Evolutionary conservation across 2,888 invertebrate genomes (phyloP).

Genomic region (Yponomeuta plumbellus): DNA sequence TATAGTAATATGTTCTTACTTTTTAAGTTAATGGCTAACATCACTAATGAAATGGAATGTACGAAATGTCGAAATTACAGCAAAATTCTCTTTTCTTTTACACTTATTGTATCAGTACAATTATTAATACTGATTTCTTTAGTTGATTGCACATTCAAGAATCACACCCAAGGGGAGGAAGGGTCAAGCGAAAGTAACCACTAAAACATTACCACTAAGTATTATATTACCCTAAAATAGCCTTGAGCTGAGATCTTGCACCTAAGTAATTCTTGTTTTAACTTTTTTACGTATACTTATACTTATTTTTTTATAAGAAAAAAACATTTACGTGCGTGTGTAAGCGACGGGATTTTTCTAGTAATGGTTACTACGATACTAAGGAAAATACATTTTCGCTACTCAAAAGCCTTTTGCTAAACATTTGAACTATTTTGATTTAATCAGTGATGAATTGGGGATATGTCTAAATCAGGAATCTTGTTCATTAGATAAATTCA

Average conservation of each 20-base stretch:
- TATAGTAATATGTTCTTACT: no score
- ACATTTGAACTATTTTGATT: constrained; percentile 35
- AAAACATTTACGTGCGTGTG: constrained; percentile 13
- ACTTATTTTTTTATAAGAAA: constrained; percentile 10
- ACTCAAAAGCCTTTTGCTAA: constrained; percentile 25
- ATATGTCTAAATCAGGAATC: constrained; percentile 27
- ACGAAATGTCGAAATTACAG: constrained; percentile 12
- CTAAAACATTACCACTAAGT: constrained; percentile 46
- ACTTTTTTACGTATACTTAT: constrained; percentile 34
- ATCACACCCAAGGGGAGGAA: constrained; percentile 47
- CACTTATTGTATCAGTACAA: neutral
- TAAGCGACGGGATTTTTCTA: constrained; percentile 8
- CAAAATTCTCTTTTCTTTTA: neutral
- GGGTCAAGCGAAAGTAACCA: constrained; percentile 56
- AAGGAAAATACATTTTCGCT: constrained; percentile 5
- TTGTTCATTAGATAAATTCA: neutral
- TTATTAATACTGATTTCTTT: no score
- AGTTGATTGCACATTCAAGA: constrained; percentile 5
- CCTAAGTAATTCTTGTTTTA: constrained; percentile 39
- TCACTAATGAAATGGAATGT: constrained; percentile 20
- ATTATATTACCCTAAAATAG: constrained; percentile 64
- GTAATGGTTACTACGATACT: constrained; percentile 1
- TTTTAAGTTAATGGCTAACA: neutral
- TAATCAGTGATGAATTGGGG: constrained; percentile 17
- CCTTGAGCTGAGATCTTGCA: constrained; percentile 76